Evolutionary conservation across 1,140 invertebrate species (phyloP).

Genomic region (Psix sp.): DNA sequence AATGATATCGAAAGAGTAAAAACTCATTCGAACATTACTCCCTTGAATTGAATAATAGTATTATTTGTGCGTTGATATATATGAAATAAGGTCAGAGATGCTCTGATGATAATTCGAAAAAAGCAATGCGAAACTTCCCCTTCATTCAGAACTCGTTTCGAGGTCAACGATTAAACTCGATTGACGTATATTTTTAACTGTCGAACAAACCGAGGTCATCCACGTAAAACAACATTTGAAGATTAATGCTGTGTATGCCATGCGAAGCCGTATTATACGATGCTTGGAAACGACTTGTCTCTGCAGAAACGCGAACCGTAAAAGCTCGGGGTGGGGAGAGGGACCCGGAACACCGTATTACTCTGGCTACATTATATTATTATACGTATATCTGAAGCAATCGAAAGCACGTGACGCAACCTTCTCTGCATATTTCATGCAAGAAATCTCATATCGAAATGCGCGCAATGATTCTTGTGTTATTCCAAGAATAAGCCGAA

Average conservation of each 20-base stretch:
- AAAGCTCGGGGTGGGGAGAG: conserved; percentile 1
- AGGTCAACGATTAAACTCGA: too few relatives aligned
- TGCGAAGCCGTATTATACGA: conserved; percentile 40
- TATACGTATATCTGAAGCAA: conserved; percentile 66
- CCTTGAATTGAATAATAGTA: too few relatives aligned
- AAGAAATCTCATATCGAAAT: conserved; percentile 56
- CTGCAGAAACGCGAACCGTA: not conserved
- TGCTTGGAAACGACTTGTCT: conserved; percentile 46
- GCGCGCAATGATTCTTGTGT: conserved; percentile 73
- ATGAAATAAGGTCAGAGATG: conserved; percentile 58
- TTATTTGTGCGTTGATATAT: too few relatives aligned
- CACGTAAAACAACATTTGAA: conserved; percentile 34
- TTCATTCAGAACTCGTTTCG: too few relatives aligned
- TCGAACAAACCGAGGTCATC: too few relatives aligned
- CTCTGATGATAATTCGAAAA: conserved; percentile 34
- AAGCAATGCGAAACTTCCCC: too few relatives aligned
- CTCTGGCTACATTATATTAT: conserved; percentile 68
- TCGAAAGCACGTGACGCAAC: conserved; percentile 70
- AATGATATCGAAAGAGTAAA: too few relatives aligned
- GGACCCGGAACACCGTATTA: too few relatives aligned
- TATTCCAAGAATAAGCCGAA: too few relatives aligned
- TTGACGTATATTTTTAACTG: too few relatives aligned
- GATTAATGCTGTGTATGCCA: conserved; percentile 37
- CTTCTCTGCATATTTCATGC: conserved; percentile 57
- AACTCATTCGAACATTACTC: too few relatives aligned